phyloP scores from a whole-genome alignment of 23 tunicate species.

The Diplosoma virens region DNA sequence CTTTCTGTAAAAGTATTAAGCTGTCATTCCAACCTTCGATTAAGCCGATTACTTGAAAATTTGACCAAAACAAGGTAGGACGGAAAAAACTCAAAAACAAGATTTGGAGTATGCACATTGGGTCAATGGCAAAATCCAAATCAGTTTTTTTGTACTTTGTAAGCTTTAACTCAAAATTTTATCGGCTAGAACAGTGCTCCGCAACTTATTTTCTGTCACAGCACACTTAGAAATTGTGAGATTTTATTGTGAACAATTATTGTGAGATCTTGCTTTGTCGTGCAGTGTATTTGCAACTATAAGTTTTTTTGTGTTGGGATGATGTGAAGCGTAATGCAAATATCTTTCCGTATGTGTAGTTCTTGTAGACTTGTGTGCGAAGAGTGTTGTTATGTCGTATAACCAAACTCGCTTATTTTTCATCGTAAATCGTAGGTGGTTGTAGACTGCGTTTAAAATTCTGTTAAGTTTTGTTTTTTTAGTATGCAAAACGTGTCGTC shows the following conservation, averaged over 20 bases:
- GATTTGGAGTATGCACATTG: no score
- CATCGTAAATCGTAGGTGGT: not conserved
- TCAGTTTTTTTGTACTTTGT: no score
- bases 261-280: not conserved
- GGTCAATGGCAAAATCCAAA: no score
- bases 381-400: not conserved
- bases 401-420: not conserved
- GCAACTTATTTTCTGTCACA: no score
- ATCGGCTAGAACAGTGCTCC: no score
- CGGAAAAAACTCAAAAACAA: no score
- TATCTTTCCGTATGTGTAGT: not conserved
- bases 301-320: not conserved
- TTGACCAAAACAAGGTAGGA: no score
- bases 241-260: no score
- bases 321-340: not conserved
- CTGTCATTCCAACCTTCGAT: not conserved
- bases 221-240: no score
- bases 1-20: slow-evolving; percentile 35
- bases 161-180: no score
- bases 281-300: not conserved
- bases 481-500: not conserved
- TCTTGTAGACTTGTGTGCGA: not conserved
- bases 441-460: not conserved
- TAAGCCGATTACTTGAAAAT: no score
- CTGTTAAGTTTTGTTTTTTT: not conserved